Evolutionary conservation across 2,888 invertebrate genomes (phyloP).

Genomic region (Notodonta dromedarius): DNA sequence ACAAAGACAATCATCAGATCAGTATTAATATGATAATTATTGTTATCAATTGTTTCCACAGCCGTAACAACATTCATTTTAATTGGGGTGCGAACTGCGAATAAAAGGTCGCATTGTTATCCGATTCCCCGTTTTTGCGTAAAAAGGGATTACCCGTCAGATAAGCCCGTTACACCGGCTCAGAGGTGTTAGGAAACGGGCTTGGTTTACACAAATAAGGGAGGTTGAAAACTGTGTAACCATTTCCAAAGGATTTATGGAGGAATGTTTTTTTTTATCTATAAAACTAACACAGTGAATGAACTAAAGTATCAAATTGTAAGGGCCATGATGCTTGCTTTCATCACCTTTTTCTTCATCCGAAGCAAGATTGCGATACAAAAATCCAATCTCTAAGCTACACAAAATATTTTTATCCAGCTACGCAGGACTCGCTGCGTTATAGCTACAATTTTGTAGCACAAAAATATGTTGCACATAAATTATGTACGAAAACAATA

Average conservation of each 20-base stretch:
- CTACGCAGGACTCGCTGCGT: neutral
- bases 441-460: neutral
- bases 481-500: slow-evolving; percentile 1
- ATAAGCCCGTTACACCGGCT: neutral
- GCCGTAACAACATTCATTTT: neutral
- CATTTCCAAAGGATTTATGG: neutral
- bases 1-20: too few relatives aligned
- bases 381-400: too few relatives aligned
- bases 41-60: neutral
- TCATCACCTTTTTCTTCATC: too few relatives aligned
- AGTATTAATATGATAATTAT: too few relatives aligned
- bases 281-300: too few relatives aligned
- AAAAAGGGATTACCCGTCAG: neutral
- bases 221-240: neutral
- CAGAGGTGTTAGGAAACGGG: neutral
- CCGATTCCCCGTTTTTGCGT: neutral
- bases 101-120: slow-evolving; percentile 2
- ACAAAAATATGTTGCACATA: slow-evolving; percentile 2
- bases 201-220: neutral
- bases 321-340: too few relatives aligned
- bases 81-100: neutral
- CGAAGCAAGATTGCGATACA: too few relatives aligned
- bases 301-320: too few relatives aligned
- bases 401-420: neutral
- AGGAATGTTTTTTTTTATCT: too few relatives aligned